Evolutionary conservation across 2,797 vertebrate genomes (phyloP), one percentile per base, ranked within the genome.

Genomic region (Lagocephalus sceleratus): DNA sequence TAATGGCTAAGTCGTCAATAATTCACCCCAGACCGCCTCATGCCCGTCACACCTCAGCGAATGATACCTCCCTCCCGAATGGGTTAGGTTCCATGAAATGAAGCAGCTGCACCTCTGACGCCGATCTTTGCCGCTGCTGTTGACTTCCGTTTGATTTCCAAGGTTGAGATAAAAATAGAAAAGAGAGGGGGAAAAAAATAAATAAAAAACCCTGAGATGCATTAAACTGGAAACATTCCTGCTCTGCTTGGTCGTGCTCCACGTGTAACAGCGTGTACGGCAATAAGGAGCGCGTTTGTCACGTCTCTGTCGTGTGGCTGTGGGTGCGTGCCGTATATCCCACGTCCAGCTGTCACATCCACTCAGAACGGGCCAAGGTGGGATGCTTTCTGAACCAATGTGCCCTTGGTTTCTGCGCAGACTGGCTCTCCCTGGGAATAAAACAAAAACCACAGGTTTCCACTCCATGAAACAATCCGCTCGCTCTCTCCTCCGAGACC

Each of bases 391-490:
- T 84, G 78, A 87, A 83, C 82, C 82, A 68, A 65, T 77, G 74
- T 81, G 83, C 81, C 84, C 79, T 86, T 83, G 76, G 83, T 74
- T 35, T 85, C 70, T 76, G 59, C 69, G 73, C 49, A 29, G 72
- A 60, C 77, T 81, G 78, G 52, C 66, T 46, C 69, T 84, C 76
- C 78, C 70, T 73, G 77, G 84, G 82, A 87, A 84, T 76, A 81
- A 77, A 87, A 76, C 78, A 68, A 63, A 85, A 85, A 79, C 79
- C 81, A 71, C 76, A 73, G 81, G 78, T 71, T 85, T 86, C 81
- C 78, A 86, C 81, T 83, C 81, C 77, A 85, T 81, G 80, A 83
- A 85, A 84, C 85, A 85, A 83, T 84, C 84, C 66, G 68, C 51
- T 61, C 76, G 67, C 71, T 68, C 73, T 59, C 67, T 88, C 82